Base-by-base conservation (phyloP, 2,888 invertebrate genomes). In the Entomobrya proxima region DNA sequence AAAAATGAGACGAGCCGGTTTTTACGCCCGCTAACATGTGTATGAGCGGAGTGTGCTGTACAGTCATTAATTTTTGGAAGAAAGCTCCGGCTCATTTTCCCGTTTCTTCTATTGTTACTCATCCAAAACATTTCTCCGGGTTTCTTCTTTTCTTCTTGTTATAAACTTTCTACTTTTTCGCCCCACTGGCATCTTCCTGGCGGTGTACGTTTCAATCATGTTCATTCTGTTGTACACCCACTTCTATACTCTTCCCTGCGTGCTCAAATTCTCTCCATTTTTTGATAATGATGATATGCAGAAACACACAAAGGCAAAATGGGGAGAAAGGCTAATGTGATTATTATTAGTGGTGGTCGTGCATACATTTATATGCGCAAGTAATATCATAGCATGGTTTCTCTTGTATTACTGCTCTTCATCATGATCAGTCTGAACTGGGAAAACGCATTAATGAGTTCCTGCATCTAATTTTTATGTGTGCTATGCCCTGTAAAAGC, bases 11-110 rank as follows among this genome's bases (percentile, higher is more conserved):
- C 2, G 9, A 58, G 30, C 58, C 24, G 58, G 13, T 13, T 27
- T 58, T 58, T 5, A 24, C 58, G 1, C 21, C 5, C 21, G 18
- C 52, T n/a, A n/a, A n/a, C n/a, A n/a, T 5, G 21, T 52, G 47
- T 47, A 47, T 47, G 21, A 21, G 18, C 30, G n/a, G 58, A 27
- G 58, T 52, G 52, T 11, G 18, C 24, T 58, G 2, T 58, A 5
- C 30, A 61, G 61, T 61, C 61, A 61, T 61, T 61, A 61, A 61
- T n/a, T 61, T n/a, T 61, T 32, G 32, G 35, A 1, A 61, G 61
- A 61, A 61, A 61, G n/a, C n/a, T n/a, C n/a, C n/a, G n/a, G 61
- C 61, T 61, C 61, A 47, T 47, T 47, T 47, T 47, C 47, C n/a
- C 47, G 3, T 47, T 47, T 47, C 47, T 21, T 27, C n/a, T 61